Evolutionary conservation across 2,113 vertebrate species (phyloP).

Genomic region (Barnardius zonarius): DNA sequence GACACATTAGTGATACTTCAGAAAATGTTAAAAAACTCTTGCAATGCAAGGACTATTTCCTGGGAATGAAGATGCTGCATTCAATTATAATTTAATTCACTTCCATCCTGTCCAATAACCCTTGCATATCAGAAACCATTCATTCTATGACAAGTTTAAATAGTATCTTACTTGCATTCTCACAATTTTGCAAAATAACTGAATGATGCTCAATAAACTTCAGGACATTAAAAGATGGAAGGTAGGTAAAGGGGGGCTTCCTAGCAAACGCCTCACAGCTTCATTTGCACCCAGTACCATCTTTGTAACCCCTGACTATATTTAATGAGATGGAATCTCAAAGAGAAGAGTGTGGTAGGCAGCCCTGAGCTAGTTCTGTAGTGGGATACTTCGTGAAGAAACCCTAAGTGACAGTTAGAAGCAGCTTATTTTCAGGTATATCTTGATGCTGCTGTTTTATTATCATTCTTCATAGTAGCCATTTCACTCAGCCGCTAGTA

Average conservation of each 20-base stretch:
- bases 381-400: not conserved
- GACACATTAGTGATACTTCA: not conserved
- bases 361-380: not conserved
- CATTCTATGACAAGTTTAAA: not conserved
- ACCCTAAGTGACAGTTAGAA: not conserved
- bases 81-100: not conserved
- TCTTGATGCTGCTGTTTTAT: not conserved
- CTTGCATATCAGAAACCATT: not conserved
- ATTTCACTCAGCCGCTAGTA: not conserved
- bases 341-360: not conserved
- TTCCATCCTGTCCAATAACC: not conserved
- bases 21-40: not conserved
- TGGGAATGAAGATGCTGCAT: not conserved
- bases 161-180: not conserved
- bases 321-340: not conserved
- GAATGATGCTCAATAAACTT: not conserved
- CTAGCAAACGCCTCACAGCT: not conserved
- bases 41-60: not conserved
- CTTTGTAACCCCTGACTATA: not conserved
- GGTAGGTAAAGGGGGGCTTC: not conserved
- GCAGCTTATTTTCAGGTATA: not conserved
- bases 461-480: not conserved
- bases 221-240: not conserved
- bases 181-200: not conserved
- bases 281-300: not conserved